These are phyloP conservation scores for Agelas oroides DNA, from an alignment of 37 sponge, comb jelly and placozoan species.

Conservation along the genomic window DNA sequence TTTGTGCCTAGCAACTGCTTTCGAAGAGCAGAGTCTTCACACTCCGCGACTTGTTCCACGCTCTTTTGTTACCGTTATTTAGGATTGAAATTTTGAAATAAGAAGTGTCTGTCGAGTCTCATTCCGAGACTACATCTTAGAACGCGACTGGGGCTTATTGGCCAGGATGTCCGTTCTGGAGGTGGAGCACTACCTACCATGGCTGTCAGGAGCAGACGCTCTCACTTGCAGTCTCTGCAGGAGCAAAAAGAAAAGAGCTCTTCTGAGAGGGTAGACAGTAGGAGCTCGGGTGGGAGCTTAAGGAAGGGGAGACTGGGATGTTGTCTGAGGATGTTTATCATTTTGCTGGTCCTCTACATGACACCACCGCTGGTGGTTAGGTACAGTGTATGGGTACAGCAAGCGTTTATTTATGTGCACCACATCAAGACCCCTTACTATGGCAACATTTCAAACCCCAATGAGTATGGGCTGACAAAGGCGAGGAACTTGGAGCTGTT, in stretches of 20 bases:
- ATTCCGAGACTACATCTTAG: no score
- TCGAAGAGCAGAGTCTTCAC: neutral
- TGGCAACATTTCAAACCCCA: conserved; percentile 66
- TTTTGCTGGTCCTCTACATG: conserved; percentile 34
- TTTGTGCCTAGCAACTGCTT: neutral
- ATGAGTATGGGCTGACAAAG: conserved; percentile 47
- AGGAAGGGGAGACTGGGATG: neutral
- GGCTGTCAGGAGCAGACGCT: no score
- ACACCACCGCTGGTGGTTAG: conserved; percentile 7
- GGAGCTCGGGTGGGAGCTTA: no score
- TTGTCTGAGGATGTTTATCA: neutral
- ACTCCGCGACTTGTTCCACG: no score
- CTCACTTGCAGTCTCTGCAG: no score
- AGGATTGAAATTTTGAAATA: neutral
- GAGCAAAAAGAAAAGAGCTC: no score
- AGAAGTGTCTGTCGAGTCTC: no score
- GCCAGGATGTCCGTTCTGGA: no score
- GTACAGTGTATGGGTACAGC: conserved; percentile 42
- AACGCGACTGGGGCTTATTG: no score
- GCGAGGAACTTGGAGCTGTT: conserved; percentile 47
- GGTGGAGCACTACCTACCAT: no score
- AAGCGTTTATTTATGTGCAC: conserved; percentile 66
- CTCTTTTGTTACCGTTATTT: neutral
- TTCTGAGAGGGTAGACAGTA: no score
- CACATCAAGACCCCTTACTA: conserved; percentile 62